Percentiles rank a stretch among this genome's conserved stretches.
phyloP scores from a whole-genome alignment of 2,888 invertebrate genomes.

The Pteria penguin region DNA sequence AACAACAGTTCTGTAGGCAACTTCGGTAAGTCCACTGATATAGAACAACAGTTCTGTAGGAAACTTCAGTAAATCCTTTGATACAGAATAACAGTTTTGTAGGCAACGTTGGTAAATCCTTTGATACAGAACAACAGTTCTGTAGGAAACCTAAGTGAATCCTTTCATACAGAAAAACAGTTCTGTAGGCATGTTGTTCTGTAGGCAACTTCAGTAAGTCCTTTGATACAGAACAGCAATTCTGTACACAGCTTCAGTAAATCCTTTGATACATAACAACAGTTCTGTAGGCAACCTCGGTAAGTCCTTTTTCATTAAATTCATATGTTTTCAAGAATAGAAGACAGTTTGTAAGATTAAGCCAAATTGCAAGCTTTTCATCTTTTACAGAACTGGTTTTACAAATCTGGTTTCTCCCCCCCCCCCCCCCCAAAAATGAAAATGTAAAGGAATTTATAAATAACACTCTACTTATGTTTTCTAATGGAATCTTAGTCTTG shows the following conservation, averaged over 20 bases:
- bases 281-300: too few relatives aligned
- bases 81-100: background rate
- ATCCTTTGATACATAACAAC: too few relatives aligned
- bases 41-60: background rate
- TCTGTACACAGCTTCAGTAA: conserved; percentile 63
- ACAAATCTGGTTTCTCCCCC: too few relatives aligned
- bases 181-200: background rate
- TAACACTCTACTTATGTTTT: too few relatives aligned
- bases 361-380: too few relatives aligned
- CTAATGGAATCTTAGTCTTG: too few relatives aligned
- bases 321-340: too few relatives aligned
- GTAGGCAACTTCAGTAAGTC: conserved; percentile 40
- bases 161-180: background rate
- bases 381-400: too few relatives aligned
- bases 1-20: background rate
- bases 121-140: background rate
- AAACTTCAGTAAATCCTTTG: background rate
- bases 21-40: background rate
- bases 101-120: background rate
- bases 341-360: too few relatives aligned
- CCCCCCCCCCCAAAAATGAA: too few relatives aligned
- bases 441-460: too few relatives aligned
- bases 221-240: conserved; percentile 74
- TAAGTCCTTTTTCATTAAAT: background rate
- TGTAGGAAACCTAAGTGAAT: background rate